Evolutionary conservation across 1,140 invertebrate genomes (phyloP), one percentile per base, ranked within the genome.

Genomic region (Lanistes nyassanus): DNA sequence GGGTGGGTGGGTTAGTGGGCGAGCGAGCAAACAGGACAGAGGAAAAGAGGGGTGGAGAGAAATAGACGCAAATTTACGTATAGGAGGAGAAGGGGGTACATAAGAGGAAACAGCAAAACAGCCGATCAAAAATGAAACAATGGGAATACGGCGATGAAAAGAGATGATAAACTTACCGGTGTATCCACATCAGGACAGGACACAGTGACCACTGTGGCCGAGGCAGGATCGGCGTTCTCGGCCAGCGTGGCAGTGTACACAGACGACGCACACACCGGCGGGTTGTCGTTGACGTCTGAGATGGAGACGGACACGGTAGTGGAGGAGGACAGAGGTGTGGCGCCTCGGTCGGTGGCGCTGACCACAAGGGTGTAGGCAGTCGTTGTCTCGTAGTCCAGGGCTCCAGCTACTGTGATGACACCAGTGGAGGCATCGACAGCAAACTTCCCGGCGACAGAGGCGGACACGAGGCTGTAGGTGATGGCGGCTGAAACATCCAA

Each of bases 381-480:
- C 3, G 42, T 75, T n/a, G 80, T 77, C 75, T 85, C 84, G 53
- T 75, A 83, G 65, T 86, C 81, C 19, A 84, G 62, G 23, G 76
- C 58, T 53, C 51, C 79, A 68, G 68, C 42, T 6, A 76, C 42
- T 23, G 74, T 74, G 34, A 85, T 53, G n/a, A 75, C 71, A 39
- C 81, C 81, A 3, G 60, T 77, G 29, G 21, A 37, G 16, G 74
- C 39, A 39, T 83, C 80, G 23, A 83, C 76, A n/a, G 68, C 51
- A 75, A 83, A 77, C 16, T 76, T 78, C 11, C 72, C 73, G 37
- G 67, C 19, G 3, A 56, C 29, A 23, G 53, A 42, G 9, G 53
- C 34, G 26, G 70, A 60, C 16, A 55, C 56, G 11, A 72, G 70
- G 26, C 70, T 72, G 70, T 42, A 72, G 31, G 70, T 72, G 13